Percentiles rank a stretch among this genome's conserved stretches.
Evolutionary conservation across 2,888 invertebrate genomes (phyloP).

Genomic region (Acleris holmiana): DNA sequence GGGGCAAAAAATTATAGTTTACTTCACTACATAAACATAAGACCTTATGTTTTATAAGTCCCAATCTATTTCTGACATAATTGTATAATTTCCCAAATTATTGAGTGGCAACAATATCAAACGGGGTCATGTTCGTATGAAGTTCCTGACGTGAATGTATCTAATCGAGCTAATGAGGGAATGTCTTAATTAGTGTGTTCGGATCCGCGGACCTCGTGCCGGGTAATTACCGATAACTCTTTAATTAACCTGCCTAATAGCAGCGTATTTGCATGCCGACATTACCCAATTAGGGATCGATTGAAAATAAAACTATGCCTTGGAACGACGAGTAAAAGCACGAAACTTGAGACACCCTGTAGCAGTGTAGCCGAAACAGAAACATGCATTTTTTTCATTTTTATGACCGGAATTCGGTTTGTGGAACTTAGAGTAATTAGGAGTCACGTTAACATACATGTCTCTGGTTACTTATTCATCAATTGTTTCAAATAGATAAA

Average conservation of each 20-base stretch:
- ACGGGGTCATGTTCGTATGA: slow-evolving; percentile 45
- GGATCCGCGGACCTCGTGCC: slow-evolving; percentile 75
- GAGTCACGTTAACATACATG: too few species aligned
- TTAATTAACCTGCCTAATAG: slow-evolving; percentile 83
- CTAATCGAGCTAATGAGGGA: slow-evolving; percentile 80
- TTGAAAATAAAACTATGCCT: slow-evolving; percentile 51
- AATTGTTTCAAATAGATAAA: too few species aligned
- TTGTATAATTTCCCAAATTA: slow-evolving; percentile 21
- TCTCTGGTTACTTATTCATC: too few species aligned
- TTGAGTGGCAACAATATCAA: slow-evolving; percentile 28
- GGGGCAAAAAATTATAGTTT: too few species aligned
- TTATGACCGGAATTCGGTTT: background rate
- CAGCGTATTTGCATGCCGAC: slow-evolving; percentile 74
- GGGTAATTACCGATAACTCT: slow-evolving; percentile 83
- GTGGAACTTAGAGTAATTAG: slow-evolving; percentile 4
- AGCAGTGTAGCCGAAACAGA: background rate
- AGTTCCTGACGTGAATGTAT: slow-evolving; percentile 69
- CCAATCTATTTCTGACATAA: too few species aligned
- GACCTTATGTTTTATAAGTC: too few species aligned
- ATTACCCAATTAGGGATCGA: slow-evolving; percentile 71
- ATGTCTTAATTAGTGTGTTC: slow-evolving; percentile 82
- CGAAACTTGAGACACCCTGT: slow-evolving; percentile 6
- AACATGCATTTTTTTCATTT: background rate
- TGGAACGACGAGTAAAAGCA: background rate
- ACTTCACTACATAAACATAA: too few species aligned